Percentiles rank a stretch among this genome's conserved stretches.
These are phyloP conservation scores for Hydraecia micacea DNA, from an alignment of 2,888 invertebrate genomes.

Conservation along the genomic window DNA sequence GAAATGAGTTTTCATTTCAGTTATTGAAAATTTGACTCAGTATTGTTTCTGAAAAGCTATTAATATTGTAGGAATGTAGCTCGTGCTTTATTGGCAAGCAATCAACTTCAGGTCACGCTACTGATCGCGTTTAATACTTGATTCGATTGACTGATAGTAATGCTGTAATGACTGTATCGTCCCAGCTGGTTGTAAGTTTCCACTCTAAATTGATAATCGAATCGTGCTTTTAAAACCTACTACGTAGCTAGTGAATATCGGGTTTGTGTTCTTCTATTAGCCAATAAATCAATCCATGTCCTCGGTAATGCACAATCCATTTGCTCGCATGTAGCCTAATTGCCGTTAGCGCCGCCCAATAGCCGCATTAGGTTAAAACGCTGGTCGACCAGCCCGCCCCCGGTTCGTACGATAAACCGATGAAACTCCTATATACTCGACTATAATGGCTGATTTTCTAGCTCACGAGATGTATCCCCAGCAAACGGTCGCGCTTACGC, in stretches of 20 bases:
- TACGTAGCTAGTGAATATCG: constrained; percentile 31
- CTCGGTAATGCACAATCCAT: constrained; percentile 89
- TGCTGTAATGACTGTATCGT: constrained; percentile 84
- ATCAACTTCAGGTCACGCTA: constrained; percentile 78
- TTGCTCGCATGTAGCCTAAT: constrained; percentile 88
- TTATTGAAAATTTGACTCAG: constrained; percentile 73
- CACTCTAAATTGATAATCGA: constrained; percentile 72
- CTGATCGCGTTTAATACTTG: constrained; percentile 79
- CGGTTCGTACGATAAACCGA: constrained; percentile 70
- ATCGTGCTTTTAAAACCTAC: constrained; percentile 50
- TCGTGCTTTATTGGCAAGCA: constrained; percentile 75
- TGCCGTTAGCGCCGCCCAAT: constrained; percentile 89
- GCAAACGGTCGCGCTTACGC: constrained; percentile 89
- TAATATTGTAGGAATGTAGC: constrained; percentile 76
- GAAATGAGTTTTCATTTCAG: constrained; percentile 77
- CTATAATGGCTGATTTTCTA: constrained; percentile 90
- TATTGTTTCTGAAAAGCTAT: constrained; percentile 75
- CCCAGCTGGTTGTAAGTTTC: constrained; percentile 69
- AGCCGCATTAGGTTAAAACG: constrained; percentile 86
- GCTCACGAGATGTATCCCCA: constrained; percentile 87
- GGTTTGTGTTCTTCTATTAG: constrained; percentile 74
- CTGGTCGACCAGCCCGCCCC: constrained; percentile 76
- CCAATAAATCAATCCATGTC: constrained; percentile 89
- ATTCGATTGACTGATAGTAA: constrained; percentile 73
- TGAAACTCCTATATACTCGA: constrained; percentile 80